A percentile compares a stretch with the other conserved stretches of the same genome.
These are phyloP conservation scores for Psittacula cyanocephala DNA, from an alignment of 2,113 vertebrate genomes.

Conservation along the genomic window DNA sequence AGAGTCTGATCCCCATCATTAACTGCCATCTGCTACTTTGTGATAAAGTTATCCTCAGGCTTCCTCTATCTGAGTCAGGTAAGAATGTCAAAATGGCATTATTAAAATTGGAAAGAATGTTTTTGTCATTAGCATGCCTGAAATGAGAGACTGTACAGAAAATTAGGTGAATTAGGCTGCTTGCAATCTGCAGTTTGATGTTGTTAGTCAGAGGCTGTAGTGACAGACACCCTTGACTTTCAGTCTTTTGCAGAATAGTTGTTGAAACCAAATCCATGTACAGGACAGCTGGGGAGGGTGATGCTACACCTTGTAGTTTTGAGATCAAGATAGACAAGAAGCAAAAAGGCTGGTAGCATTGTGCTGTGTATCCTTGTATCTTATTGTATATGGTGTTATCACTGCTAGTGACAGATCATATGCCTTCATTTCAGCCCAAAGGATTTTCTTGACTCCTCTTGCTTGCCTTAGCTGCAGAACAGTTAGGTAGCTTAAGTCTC, in stretches of 20 bases:
- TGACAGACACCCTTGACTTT: background rate
- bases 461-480: background rate
- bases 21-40: conserved; percentile 17
- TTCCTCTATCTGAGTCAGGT: background rate
- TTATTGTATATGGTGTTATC: accelerated
- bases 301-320: background rate
- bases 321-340: background rate
- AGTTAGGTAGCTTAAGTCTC: background rate
- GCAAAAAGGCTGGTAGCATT: background rate
- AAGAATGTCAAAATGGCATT: background rate
- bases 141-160: background rate
- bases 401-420: too few relatives aligned
- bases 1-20: background rate
- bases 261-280: background rate
- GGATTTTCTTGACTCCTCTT: background rate
- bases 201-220: background rate
- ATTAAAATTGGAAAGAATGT: background rate
- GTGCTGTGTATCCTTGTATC: background rate
- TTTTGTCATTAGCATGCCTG: background rate
- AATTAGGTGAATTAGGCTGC: background rate
- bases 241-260: background rate
- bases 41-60: conserved; percentile 11
- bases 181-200: background rate
- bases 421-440: background rate
- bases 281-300: background rate